A percentile compares a stretch with the other conserved stretches of the same genome.
Evolutionary conservation across 1,140 invertebrate species (phyloP).

Genomic region (Lucilia sericata): DNA sequence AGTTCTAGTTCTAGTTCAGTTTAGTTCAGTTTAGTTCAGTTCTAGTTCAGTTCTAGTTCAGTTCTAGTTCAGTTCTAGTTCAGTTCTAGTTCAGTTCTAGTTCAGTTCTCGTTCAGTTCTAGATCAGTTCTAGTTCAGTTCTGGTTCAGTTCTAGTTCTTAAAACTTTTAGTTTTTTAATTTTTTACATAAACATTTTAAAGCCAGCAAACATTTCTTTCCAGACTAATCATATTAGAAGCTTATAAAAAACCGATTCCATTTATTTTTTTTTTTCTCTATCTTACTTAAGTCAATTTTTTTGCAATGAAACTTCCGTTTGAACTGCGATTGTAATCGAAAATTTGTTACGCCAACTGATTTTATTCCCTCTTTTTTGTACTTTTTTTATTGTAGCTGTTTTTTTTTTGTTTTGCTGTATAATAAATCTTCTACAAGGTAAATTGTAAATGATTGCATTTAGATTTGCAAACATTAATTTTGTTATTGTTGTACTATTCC

Average conservation of each 20-base stretch:
- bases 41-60: too few species aligned
- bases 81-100: too few species aligned
- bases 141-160: too few species aligned
- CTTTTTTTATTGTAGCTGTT: neutral
- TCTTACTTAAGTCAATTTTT: neutral
- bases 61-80: too few species aligned
- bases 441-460: slow-evolving; percentile 24
- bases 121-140: too few species aligned
- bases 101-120: too few species aligned
- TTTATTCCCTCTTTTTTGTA: neutral
- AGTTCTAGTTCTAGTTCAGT: too few species aligned
- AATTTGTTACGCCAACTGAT: slow-evolving; percentile 14
- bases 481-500: neutral
- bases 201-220: too few species aligned
- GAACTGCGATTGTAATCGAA: slow-evolving; percentile 14
- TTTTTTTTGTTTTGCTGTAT: neutral
- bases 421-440: neutral
- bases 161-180: too few species aligned
- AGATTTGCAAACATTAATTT: slow-evolving; percentile 15
- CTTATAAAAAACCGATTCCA: neutral
- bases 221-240: too few species aligned
- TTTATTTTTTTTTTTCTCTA: neutral
- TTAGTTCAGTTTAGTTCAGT: too few species aligned
- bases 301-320: slow-evolving; percentile 15
- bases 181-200: too few species aligned